Evolutionary conservation across 92 coral and sea anemone species (phyloP).

Genomic region (Meandrina meandrites): DNA sequence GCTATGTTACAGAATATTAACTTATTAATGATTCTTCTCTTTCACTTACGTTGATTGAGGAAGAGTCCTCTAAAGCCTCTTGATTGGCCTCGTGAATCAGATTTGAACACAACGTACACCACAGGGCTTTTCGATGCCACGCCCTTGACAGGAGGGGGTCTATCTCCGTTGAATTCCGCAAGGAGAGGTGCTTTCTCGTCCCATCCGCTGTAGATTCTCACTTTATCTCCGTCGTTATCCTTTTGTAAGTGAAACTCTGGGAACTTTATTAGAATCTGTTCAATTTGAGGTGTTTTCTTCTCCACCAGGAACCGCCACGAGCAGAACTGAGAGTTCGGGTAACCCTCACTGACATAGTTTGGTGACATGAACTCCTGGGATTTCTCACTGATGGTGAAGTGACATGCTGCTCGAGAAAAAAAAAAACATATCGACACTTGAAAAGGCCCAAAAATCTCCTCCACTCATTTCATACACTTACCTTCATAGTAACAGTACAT

Average conservation of each 20-base stretch:
- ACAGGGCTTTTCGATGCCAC: conserved; percentile 5
- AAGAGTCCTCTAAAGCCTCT: conserved; percentile 32
- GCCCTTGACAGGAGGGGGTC: conserved; percentile 21
- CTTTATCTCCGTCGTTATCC: conserved; percentile 19
- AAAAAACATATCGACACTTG: background rate
- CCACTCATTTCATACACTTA: conserved; percentile 12
- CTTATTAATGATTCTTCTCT: too few relatives aligned
- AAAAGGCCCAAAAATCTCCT: background rate
- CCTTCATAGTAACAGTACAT: conserved; percentile 67
- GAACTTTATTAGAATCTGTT: conserved; percentile 32
- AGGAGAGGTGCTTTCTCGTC: conserved; percentile 7
- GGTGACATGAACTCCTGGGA: conserved; percentile 35
- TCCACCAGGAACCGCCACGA: conserved; percentile 50
- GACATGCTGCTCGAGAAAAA: conserved; percentile 26
- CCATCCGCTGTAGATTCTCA: conserved; percentile 34
- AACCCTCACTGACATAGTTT: conserved; percentile 9
- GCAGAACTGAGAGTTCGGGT: conserved; percentile 48
- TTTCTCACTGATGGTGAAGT: conserved; percentile 22
- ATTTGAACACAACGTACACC: conserved; percentile 26
- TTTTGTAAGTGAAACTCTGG: conserved; percentile 33
- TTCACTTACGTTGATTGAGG: conserved; percentile 9
- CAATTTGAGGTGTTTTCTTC: background rate
- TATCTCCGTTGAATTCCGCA: conserved; percentile 28
- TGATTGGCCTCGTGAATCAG: conserved; percentile 21
- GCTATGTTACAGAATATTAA: too few relatives aligned